phyloP scores from a whole-genome alignment of 2,888 invertebrate genomes.

The Spisula subtruncata region DNA sequence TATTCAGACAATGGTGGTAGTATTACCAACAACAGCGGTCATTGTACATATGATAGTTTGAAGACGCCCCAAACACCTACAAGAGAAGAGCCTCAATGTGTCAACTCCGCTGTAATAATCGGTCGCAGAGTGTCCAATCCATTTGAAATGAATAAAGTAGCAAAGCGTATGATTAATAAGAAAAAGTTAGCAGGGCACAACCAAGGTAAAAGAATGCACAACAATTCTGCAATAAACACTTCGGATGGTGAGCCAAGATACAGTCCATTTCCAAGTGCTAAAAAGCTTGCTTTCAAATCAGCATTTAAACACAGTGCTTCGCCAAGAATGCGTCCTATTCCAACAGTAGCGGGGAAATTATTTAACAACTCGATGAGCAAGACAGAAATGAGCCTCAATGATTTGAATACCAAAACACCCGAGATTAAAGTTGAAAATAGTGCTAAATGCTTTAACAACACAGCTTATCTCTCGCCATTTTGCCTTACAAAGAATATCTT shows the following conservation, averaged over 20 bases:
- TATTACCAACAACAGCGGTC: neutral
- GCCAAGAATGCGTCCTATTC: conserved; percentile 45
- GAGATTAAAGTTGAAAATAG: conserved; percentile 63
- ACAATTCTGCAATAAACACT: neutral
- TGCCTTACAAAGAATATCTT: neutral
- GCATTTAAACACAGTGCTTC: conserved; percentile 55
- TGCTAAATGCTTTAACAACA: conserved; percentile 52
- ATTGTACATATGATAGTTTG: conserved; percentile 49
- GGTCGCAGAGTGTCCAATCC: conserved; percentile 54
- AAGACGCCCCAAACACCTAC: neutral
- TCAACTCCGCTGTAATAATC: conserved; percentile 62
- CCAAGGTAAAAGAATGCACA: neutral
- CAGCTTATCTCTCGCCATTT: conserved; percentile 54
- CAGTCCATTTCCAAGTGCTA: conserved; percentile 63
- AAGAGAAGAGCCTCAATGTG: conserved; percentile 34
- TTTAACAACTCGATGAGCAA: neutral
- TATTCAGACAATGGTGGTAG: neutral
- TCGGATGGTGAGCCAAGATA: conserved; percentile 57
- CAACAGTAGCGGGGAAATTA: conserved; percentile 34
- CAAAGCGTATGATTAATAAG: conserved; percentile 42
- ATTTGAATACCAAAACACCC: conserved; percentile 55
- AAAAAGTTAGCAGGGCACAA: conserved; percentile 24
- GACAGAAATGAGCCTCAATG: conserved; percentile 48
- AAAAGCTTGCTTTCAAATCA: conserved; percentile 67
- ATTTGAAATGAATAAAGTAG: conserved; percentile 37